Base-by-base conservation (phyloP, 2,888 invertebrate species). In the Nomada fucata region DNA sequence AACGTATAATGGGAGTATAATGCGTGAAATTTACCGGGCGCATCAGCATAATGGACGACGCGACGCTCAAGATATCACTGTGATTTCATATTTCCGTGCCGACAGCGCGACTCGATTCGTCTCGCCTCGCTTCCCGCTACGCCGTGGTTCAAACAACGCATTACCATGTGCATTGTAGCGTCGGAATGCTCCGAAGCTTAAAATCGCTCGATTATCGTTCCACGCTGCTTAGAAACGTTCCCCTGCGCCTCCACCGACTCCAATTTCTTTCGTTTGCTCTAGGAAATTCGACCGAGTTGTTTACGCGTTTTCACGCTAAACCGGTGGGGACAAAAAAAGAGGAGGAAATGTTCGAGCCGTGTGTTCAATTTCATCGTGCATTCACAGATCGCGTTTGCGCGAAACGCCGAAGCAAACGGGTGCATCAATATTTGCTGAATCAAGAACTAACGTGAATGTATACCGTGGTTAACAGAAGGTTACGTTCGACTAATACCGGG, bases 351-450 rank as follows among this genome's bases (percentile, higher is more conserved):
- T 7, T 13, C 26, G 15, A 47, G 23, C 44, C 7, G 7, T 18
- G 20, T 70, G 36, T 42, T 26, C 70, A 50, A 52, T 53, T 63
- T 59, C 72, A 57, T 55, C 64, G 55, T 69, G 55, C 26, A 70
- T 63, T 76, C 69, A 74, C 11, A 15, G 57, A 72, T 59, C 67
- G 65, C 85, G 74, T 82, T 86, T 77, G 71, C 79, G 78, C 79
- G 70, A 77, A 82, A 79, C 77, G 71, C 71, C 67, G 69, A 73
- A 29, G 80, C 85, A 90, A 91, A 90, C 89, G 86, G 85, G 80
- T 92, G 89, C 91, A 91, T 91, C 91, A 92, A 92, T 92, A 92
- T 92, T 92, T 92, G 88, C 79, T 79, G 81, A 83, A 89, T 87
- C 85, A 77, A 82, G 81, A 82, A 78, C 85, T 83, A 82, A 79